Base-by-base conservation (phyloP, 2,888 invertebrate genomes). In the Nezara viridula region DNA sequence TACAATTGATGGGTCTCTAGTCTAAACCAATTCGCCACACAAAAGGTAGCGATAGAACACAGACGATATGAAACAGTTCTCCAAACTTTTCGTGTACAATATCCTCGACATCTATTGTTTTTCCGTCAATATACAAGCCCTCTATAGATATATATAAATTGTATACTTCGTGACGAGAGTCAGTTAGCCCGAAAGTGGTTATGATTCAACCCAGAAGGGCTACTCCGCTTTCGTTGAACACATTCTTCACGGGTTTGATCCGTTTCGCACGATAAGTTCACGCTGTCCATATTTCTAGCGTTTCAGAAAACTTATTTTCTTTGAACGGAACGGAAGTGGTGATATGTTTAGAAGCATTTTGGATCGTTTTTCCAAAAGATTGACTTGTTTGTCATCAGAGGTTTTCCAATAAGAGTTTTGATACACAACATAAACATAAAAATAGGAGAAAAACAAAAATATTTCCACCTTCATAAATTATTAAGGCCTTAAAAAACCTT, bases 21-120 rank as follows among this genome's bases (percentile, higher is more conserved):
- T 16, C 16, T 32, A 32, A 73, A 37, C 19, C 19, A 19, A 32
- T 37, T 37, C 66, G 7, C 6, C 19, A 6, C 7, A 21, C 19
- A 21, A 73, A 37, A 73, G 32, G 7, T 5, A 37, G 19, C 6
- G 32, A 0, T 73, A 19, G 19, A n/a, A n/a, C 19, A 73, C 19
- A 4, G 6, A 2, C 19, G 66, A 73, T 37, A 73, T 73, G 66
- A 32, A 32, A 37, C 66, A 37, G 66, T 37, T 37, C 19, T n/a
- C 66, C 37, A 7, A 73, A 73, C 66, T 73, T 73, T 73, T 10
- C 66, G 66, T 73, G 66, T 73, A 73, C 66, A 37, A 21, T 37
- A 73, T 73, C 37, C 66, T 7, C 32, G 37, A 73, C 66, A 32
- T 73, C 66, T 73, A 73, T 73, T 73, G 66, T 73, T 73, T n/a